phyloP scores from a whole-genome alignment of 2,888 invertebrate species.

The Hypolimnas misippus region DNA sequence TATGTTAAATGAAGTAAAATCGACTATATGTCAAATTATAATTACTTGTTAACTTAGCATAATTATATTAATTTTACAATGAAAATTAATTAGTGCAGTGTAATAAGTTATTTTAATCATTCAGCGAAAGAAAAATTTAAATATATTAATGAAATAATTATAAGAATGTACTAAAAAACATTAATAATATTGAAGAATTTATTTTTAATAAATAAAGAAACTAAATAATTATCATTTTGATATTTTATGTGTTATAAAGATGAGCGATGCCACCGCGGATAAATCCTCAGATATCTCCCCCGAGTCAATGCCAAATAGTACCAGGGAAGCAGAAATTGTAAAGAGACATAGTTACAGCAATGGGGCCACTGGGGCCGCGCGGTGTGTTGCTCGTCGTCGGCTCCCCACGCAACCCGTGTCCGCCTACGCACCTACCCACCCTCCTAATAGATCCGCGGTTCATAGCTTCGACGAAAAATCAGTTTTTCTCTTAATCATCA shows the following conservation, averaged over 20 bases:
- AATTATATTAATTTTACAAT: too few species aligned
- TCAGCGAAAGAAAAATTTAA: too few species aligned
- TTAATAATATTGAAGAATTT: too few species aligned
- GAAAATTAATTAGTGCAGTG: too few species aligned
- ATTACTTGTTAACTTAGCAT: too few species aligned
- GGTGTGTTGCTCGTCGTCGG: conserved; percentile 40
- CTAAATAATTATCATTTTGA: too few species aligned
- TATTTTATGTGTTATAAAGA: neutral
- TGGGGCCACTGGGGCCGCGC: conserved; percentile 42
- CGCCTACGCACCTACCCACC: conserved; percentile 54
- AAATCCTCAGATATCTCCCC: conserved; percentile 63
- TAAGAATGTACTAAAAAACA: neutral
- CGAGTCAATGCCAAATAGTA: conserved; percentile 83
- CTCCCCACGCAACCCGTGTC: conserved; percentile 48
- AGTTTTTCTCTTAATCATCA: conserved; percentile 74
- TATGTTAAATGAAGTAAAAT: conserved; percentile 7
- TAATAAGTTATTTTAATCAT: too few species aligned
- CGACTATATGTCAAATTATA: neutral
- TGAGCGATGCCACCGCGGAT: conserved; percentile 20
- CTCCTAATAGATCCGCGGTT: conserved; percentile 54
- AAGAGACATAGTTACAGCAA: conserved; percentile 60
- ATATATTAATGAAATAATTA: too few species aligned
- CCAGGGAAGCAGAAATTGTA: conserved; percentile 63
- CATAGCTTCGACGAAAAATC: conserved; percentile 66
- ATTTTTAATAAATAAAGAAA: too few species aligned